Conservation (phyloP, 1,140 invertebrate genomes). For the Potamilus streckersoni region DNA sequence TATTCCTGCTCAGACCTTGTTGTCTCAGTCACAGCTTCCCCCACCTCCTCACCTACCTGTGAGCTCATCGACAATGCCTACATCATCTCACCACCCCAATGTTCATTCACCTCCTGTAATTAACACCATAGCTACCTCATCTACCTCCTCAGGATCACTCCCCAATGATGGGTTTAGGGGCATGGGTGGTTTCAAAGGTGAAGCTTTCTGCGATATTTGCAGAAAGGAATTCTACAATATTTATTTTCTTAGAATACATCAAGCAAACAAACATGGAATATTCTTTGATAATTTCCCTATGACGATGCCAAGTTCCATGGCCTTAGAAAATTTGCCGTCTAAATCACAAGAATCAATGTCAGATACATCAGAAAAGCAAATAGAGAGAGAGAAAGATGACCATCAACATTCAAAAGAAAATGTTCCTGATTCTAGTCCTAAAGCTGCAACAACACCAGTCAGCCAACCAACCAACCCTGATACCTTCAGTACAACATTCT, state of each 20-base stretch:
- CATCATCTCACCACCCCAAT: conserved; percentile 19
- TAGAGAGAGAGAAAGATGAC: conserved; percentile 28
- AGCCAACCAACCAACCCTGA: conserved; percentile 36
- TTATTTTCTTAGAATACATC: conserved; percentile 73
- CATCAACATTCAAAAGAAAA: conserved; percentile 27
- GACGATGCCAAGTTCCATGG: conserved; percentile 34
- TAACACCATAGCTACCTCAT: conserved; percentile 37
- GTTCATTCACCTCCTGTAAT: conserved; percentile 32
- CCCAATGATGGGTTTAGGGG: conserved; percentile 38
- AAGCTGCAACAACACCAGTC: conserved; percentile 40
- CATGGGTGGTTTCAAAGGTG: conserved; percentile 52
- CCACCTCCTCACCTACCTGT: conserved; percentile 44
- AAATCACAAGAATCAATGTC: conserved; percentile 33
- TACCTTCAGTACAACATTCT: conserved; percentile 34
- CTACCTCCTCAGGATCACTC: conserved; percentile 20
- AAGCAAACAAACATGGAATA: conserved; percentile 74
- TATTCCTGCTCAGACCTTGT: conserved; percentile 54
- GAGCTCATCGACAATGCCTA: conserved; percentile 35
- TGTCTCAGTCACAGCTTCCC: conserved; percentile 47
- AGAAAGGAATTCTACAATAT: conserved; percentile 94
- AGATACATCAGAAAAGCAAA: conserved; percentile 31
- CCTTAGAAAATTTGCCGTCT: conserved; percentile 23
- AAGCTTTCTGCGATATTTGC: conserved; percentile 89
- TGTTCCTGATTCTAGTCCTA: conserved; percentile 45
- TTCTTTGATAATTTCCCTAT: conserved; percentile 45